These are phyloP conservation scores for Steatornis caripensis DNA, from an alignment of 2,113 vertebrate genomes.

Conservation along the genomic window DNA sequence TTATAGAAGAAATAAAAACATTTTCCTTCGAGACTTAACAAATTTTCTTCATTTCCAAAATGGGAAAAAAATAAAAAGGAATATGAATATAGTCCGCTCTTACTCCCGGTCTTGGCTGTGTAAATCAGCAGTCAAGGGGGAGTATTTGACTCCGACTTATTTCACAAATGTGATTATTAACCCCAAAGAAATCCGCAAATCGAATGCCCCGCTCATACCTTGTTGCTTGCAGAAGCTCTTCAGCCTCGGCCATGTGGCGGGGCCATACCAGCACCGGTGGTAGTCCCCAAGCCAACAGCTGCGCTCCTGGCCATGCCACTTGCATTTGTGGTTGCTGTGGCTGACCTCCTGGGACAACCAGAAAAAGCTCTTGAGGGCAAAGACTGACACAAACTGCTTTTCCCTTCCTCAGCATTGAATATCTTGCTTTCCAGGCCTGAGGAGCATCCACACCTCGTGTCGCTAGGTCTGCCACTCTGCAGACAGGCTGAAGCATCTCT, in stretches of 20 bases:
- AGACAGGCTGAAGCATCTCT: not conserved
- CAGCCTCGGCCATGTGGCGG: accelerated
- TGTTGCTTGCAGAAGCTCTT: not conserved
- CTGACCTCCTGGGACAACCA: not conserved
- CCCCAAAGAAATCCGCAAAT: not conserved
- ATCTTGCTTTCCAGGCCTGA: not conserved
- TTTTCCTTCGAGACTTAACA: slow-evolving; percentile 2
- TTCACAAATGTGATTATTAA: not conserved
- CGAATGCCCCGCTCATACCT: not conserved
- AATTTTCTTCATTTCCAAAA: not conserved
- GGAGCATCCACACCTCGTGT: not conserved
- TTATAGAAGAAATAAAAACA: not conserved
- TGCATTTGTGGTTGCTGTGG: not conserved
- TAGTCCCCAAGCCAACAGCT: not conserved
- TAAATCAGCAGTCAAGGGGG: not conserved
- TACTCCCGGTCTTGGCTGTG: not conserved
- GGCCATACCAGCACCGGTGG: not conserved
- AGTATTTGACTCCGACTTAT: not conserved
- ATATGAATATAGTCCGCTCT: not conserved
- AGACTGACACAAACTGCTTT: not conserved
- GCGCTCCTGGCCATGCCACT: not conserved
- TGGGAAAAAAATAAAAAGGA: not conserved
- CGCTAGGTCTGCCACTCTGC: not conserved
- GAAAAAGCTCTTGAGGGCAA: not conserved
- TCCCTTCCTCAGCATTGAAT: not conserved